Conservation (phyloP, 1,140 invertebrate genomes). For the Bombus breviceps region DNA sequence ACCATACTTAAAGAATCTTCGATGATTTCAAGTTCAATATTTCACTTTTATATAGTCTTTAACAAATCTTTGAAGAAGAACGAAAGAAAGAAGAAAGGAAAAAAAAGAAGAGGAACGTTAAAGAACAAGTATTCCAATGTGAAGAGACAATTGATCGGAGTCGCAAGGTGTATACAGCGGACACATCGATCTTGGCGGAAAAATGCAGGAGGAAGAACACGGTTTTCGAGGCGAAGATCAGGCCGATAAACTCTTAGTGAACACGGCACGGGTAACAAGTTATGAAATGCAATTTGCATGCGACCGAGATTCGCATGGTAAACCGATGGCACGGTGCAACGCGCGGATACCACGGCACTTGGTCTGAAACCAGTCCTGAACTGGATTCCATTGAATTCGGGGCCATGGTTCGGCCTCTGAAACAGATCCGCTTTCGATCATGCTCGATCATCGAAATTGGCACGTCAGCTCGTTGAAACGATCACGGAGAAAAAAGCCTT, state of each 20-base stretch:
- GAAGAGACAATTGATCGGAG: background rate
- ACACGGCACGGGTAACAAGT: conserved; percentile 68
- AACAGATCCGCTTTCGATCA: conserved; percentile 60
- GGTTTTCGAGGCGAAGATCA: background rate
- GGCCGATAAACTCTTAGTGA: conserved; percentile 41
- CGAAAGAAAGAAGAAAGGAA: background rate
- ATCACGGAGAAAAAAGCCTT: background rate
- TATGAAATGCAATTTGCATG: conserved; percentile 78
- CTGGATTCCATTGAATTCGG: conserved; percentile 54
- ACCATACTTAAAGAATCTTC: no score
- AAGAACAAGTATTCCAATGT: no score
- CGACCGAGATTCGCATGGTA: conserved; percentile 60
- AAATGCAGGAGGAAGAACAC: conserved; percentile 14
- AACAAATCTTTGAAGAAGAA: no score
- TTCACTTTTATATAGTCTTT: no score
- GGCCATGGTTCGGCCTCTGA: conserved; percentile 38
- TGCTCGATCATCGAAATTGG: conserved; percentile 51
- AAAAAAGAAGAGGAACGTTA: background rate
- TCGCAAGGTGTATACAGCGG: background rate
- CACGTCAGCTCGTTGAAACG: conserved; percentile 9
- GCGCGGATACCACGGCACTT: background rate
- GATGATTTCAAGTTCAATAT: no score
- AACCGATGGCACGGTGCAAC: conserved; percentile 22
- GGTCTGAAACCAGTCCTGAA: conserved; percentile 39
- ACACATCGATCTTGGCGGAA: background rate